phyloP scores from a whole-genome alignment of 2,113 vertebrate species.

The Channa maculata region DNA sequence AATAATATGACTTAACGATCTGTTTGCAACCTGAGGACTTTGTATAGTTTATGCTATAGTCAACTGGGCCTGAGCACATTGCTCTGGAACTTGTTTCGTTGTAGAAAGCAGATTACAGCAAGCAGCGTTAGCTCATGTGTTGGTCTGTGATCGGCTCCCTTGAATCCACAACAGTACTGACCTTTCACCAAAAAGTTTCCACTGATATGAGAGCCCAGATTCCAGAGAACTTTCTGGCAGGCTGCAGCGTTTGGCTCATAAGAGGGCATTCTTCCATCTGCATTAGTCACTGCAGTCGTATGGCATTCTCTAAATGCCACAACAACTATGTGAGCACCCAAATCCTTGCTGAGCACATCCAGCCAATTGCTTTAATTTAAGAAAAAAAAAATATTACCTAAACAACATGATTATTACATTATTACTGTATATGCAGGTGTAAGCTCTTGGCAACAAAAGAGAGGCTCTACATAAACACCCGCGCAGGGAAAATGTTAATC shows the following conservation, averaged over 20 bases:
- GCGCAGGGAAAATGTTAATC: background rate
- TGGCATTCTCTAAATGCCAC: constrained; percentile 33
- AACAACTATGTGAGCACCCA: constrained; percentile 6
- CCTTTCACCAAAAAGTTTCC: constrained; percentile 63
- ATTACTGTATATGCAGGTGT: too few relatives aligned
- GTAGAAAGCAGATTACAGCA: constrained; percentile 21
- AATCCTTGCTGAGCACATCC: background rate
- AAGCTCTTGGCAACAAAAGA: too few relatives aligned
- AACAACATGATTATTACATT: too few relatives aligned
- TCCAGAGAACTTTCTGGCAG: constrained; percentile 40
- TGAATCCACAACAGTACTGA: constrained; percentile 22
- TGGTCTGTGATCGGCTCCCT: constrained; percentile 3
- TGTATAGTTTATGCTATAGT: constrained; percentile 7
- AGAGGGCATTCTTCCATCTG: constrained; percentile 32
- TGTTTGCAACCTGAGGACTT: background rate
- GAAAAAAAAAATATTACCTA: too few relatives aligned
- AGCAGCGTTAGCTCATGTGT: background rate
- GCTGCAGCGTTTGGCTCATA: constrained; percentile 19
- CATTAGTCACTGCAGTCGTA: constrained; percentile 8
- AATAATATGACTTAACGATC: background rate
- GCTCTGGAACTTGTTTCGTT: constrained; percentile 41
- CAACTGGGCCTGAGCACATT: constrained; percentile 34
- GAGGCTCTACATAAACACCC: too few relatives aligned
- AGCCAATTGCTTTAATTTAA: background rate
- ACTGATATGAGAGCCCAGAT: constrained; percentile 45